Base-by-base conservation (phyloP, 2,888 invertebrate genomes). In the Yponomeuta sedellus region DNA sequence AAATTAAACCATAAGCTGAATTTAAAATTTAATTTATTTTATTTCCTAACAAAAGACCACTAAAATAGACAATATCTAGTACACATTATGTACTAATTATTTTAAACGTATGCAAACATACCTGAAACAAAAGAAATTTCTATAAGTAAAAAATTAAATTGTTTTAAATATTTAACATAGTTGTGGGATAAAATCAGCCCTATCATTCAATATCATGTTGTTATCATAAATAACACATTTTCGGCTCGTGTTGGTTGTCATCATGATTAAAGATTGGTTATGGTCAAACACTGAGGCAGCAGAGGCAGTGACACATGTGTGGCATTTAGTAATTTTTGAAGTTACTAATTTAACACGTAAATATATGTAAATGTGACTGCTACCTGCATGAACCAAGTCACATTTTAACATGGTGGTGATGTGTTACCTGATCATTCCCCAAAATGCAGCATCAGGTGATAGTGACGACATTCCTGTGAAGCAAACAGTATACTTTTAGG, bases 191-290 rank as follows among this genome's bases (percentile, higher is more conserved):
- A 52, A 52, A 66, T 68, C 68, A 68, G 68, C 39, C 68, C 68
- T 68, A 68, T 68, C 68, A 68, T 68, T 66, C 40, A 65, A 57
- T 68, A 66, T 66, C 66, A 66, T 66, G 63, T 68, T 59, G 66
- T 68, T 62, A 64, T 66, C 64, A 65, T 65, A 40, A 19, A 66
- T 56, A 63, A 66, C 64, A 65, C 64, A 66, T 66, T 64, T 66
- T 68, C 64, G 68, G 68, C 66, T 66, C 65, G 64, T 68, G 66
- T 64, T 65, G 22, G 8, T 63, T 63, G 34, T 68, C 68, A 68
- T 66, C 68, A 68, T 56, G 16, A 19, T 65, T 1, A 22, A 19
- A 52, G 44, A 52, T 52, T 52, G 16, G 44, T 52, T 12, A 52
- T 20, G 58, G 58, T 25, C 12, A 34, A 34, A 34, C 34, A 34